Evolutionary conservation across 2,113 vertebrate genomes (phyloP).

Genomic region (Tenebrosternarchus preto): DNA sequence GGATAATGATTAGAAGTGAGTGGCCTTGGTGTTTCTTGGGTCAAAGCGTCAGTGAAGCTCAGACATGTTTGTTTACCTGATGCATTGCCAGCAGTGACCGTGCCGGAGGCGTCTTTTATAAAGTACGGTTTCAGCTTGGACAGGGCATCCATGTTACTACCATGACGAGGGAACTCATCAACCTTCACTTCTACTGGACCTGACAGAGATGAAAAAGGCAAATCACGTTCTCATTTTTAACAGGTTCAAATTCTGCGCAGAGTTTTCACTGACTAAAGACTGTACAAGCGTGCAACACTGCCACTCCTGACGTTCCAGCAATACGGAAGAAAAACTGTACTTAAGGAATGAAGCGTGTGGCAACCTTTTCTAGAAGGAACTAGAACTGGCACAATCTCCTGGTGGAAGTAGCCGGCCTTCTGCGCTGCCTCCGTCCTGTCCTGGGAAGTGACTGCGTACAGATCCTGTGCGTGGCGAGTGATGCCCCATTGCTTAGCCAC

Average conservation of each 20-base stretch:
- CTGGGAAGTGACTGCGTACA: constrained; percentile 84
- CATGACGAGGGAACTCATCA: constrained; percentile 91
- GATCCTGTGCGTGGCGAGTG: constrained; percentile 87
- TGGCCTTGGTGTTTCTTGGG: neutral
- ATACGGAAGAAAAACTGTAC: neutral
- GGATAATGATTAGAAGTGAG: neutral
- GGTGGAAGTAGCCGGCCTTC: constrained; percentile 87
- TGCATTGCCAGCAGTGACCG: constrained; percentile 89
- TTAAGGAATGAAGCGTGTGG: neutral
- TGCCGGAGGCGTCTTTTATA: constrained; percentile 84
- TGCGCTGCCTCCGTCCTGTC: constrained; percentile 86
- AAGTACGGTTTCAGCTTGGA: constrained; percentile 90
- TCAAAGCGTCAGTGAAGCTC: neutral
- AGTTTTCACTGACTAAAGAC: too few relatives aligned
- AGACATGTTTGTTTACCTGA: constrained; percentile 77
- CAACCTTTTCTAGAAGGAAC: constrained; percentile 89
- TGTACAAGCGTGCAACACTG: neutral
- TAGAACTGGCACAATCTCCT: constrained; percentile 88
- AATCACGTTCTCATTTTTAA: neutral
- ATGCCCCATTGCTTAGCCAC: constrained; percentile 90
- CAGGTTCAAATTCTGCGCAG: neutral
- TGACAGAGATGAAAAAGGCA: constrained; percentile 58
- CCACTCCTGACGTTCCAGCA: neutral
- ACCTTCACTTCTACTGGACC: constrained; percentile 84
- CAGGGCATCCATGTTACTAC: constrained; percentile 82